These are phyloP conservation scores for Psittacus erithacus DNA, from an alignment of 2,113 vertebrate genomes.

Conservation along the genomic window DNA sequence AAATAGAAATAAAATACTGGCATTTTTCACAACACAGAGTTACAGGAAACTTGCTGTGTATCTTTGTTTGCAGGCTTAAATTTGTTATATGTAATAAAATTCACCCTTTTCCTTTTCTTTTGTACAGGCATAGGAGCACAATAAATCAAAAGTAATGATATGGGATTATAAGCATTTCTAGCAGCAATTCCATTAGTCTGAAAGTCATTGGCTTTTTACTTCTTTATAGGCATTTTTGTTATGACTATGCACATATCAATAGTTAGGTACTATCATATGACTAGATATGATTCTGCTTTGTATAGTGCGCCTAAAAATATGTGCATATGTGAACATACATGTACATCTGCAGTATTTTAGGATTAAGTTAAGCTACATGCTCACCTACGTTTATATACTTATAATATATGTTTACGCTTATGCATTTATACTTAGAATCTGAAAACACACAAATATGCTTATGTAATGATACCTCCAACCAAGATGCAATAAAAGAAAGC, in stretches of 20 bases:
- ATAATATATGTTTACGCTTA: neutral
- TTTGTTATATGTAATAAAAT: neutral
- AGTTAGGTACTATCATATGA: neutral
- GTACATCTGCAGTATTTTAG: neutral
- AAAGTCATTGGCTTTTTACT: neutral
- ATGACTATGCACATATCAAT: neutral
- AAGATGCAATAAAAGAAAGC: neutral
- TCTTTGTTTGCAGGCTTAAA: neutral
- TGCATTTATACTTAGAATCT: neutral
- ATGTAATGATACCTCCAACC: neutral
- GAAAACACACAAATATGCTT: neutral
- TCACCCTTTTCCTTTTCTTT: neutral
- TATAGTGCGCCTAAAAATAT: neutral
- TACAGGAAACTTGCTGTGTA: neutral
- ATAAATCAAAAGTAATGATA: neutral
- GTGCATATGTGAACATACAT: neutral
- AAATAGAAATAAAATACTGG: slow-evolving; percentile 25
- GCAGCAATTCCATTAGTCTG: neutral
- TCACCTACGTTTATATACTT: neutral
- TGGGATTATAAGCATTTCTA: neutral
- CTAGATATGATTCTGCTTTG: neutral
- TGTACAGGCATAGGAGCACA: neutral
- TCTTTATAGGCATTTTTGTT: neutral
- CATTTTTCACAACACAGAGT: neutral
- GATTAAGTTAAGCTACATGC: neutral